Evolutionary conservation across 2,113 vertebrate genomes (phyloP), one percentile per base, ranked within the genome.

Genomic region (Helogale parvula): DNA sequence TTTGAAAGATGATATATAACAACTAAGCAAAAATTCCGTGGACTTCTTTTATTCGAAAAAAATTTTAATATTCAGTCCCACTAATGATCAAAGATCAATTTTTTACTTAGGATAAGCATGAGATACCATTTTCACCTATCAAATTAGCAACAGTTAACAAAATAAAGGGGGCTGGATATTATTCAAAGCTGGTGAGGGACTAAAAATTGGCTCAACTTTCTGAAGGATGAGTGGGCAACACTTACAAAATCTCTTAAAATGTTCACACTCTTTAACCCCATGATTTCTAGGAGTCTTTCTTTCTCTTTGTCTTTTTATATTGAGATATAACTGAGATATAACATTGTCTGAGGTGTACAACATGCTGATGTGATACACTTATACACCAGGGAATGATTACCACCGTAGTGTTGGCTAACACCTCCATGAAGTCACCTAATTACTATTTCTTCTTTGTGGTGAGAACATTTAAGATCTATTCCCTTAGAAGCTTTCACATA

Each of bases 31-130:
- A 41, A 33, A 74, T 31, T 85, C 41, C 35, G 89, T 71, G n/a
- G 45, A 81, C 81, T 93, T 93, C 69, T 81, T 91, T 92, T 77
- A 86, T 14, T 63, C 60, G 76, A 90, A 92, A 88, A 76, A 14
- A 14, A 29, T 17, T 45, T 60, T 86, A 95, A 69, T 65, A 21
- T 63, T 93, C n/a, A 83, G 50, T 69, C 65, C 84, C 45, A 85
- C 45, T 84, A 92, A 50, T 86, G 92, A 93, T 69, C 45, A 96
- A 97, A 83, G 63, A 69, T 57, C 89, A 88, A 79, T 88, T 96
- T 69, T 84, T 68, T 74, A 95, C 41, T 85, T 71, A 83, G 79
- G 93, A 90, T 94, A 79, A 94, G 25, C n/a, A 57, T 50, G 38
- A 66, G 47, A 94, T 90, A 25, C 5, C 57, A 93, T 80, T 81